Percentiles rank a stretch among this genome's conserved stretches.
phyloP scores from a whole-genome alignment of 2,113 vertebrate species.

The Thalassarche chlororhynchos region DNA sequence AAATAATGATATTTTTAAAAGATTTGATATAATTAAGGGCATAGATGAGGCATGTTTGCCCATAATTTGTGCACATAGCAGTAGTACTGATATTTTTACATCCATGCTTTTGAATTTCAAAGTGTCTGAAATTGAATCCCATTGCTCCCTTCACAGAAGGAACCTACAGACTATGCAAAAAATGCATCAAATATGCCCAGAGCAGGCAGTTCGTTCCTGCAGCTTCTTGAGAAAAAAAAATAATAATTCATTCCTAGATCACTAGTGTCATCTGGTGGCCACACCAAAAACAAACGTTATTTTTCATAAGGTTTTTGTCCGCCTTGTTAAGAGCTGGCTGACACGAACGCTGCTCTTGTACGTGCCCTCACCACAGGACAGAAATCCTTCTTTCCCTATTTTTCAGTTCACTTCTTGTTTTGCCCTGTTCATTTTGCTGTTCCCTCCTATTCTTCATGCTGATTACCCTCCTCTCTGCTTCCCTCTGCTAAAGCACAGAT shows the following conservation, averaged over 20 bases:
- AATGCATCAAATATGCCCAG: fast-evolving
- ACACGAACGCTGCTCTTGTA: fast-evolving
- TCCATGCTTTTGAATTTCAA: not conserved
- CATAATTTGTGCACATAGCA: not conserved
- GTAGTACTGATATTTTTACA: not conserved
- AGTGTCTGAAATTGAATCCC: not conserved
- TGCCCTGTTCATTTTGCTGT: not conserved
- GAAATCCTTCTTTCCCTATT: not conserved
- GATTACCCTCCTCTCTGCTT: not conserved
- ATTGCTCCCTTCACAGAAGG: not conserved
- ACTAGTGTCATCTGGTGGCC: not conserved
- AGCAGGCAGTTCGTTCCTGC: fast-evolving
- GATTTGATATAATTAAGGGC: not conserved
- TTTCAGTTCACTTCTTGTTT: not conserved
- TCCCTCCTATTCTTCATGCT: not conserved
- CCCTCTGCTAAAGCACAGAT: not conserved
- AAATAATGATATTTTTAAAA: not conserved
- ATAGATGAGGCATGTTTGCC: fast-evolving
- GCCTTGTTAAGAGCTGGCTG: not conserved
- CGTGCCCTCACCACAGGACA: fast-evolving
- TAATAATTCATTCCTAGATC: not conserved
- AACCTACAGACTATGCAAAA: not conserved
- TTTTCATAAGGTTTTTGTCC: fast-evolving
- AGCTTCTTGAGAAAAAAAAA: too few relatives aligned
- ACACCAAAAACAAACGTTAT: not conserved